These are phyloP conservation scores for Drosophila tani DNA, from an alignment of 1,140 invertebrate genomes.

Conservation along the genomic window DNA sequence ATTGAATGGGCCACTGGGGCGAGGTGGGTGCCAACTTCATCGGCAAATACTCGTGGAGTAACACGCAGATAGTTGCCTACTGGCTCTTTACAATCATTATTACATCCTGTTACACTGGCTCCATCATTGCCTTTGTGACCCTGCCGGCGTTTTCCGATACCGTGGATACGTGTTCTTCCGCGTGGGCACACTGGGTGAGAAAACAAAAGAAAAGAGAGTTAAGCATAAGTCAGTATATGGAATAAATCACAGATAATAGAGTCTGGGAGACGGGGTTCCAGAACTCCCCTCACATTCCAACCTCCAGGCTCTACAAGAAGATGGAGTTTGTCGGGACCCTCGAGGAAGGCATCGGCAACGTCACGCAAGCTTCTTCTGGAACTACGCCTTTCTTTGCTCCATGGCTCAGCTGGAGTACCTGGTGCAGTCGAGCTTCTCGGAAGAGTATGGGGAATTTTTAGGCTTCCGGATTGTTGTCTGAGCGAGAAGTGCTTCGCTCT, in stretches of 20 bases:
- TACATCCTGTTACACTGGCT: conserved; percentile 91
- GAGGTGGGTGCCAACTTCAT: conserved; percentile 90
- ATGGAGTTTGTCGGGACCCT: conserved; percentile 88
- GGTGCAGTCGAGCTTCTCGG: conserved; percentile 88
- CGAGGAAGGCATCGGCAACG: conserved; percentile 88
- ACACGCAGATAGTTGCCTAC: conserved; percentile 90
- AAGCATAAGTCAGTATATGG: conserved; percentile 4
- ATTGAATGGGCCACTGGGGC: conserved; percentile 88
- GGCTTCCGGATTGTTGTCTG: conserved; percentile 67
- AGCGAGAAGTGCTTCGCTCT: conserved; percentile 90
- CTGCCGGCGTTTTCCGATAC: conserved; percentile 89
- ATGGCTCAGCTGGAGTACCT: conserved; percentile 89
- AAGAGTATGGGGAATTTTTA: conserved; percentile 85
- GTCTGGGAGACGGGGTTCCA: conserved; percentile 90
- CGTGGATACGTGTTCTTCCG: conserved; percentile 88
- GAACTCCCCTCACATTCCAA: conserved; percentile 87
- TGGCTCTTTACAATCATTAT: conserved; percentile 93
- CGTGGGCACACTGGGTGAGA: conserved; percentile 77
- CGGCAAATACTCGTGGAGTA: conserved; percentile 89
- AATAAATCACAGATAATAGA: conserved; percentile 86
- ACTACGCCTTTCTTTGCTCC: conserved; percentile 90
- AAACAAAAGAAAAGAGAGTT: neutral
- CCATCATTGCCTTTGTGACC: conserved; percentile 92
- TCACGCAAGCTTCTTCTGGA: conserved; percentile 90
- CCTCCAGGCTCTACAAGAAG: conserved; percentile 87